Evolutionary conservation across 1,140 invertebrate species (phyloP), one percentile per base, ranked within the genome.

Genomic region (Anastrepha obliqua): DNA sequence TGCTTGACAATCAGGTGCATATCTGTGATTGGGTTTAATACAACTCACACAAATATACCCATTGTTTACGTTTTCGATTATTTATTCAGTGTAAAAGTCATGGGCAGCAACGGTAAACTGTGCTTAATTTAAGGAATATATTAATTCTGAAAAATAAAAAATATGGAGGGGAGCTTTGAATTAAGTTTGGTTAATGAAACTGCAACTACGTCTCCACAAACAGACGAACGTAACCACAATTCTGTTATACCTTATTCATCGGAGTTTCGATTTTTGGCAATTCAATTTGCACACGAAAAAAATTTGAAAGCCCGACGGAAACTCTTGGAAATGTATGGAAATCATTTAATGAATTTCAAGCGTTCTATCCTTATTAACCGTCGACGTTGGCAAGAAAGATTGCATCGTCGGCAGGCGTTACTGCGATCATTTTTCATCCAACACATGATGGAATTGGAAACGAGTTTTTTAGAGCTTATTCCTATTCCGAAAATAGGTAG

Each of bases 391-490:
- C 90, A 90, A 42, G 90, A 92, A 20, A 87, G 89, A 1, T 58
- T 87, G 9, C 88, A 89, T 42, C 65, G 89, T 3, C 87, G 90
- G 0, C 55, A 90, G 1, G 88, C 86, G 60, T 88, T 89, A 17
- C 20, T 92, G 70, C 91, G 90, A 0, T 85, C 88, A 6, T 89
- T 91, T 20, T 92, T 90, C 29, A 88, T 92, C 88, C 89, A 90
- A 7, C 90, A 92, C 65, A 88, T 92, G 89, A 87, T 91, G 11
- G 85, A 92, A 15, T 86, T 92, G 87, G 90, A 92, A 9, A 88
- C 88, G 2, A 89, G 87, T 51, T 92, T 92, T 81, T 3, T 91
- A 55, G 81, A 92, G 62, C 89, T 90, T 88, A 90, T 90, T 87
- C 86, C 90, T 29, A 89, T 88, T 85, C 39, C 85, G 0, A 55